phyloP scores from a whole-genome alignment of 2,888 invertebrate genomes.

The Nomada lathburiana region DNA sequence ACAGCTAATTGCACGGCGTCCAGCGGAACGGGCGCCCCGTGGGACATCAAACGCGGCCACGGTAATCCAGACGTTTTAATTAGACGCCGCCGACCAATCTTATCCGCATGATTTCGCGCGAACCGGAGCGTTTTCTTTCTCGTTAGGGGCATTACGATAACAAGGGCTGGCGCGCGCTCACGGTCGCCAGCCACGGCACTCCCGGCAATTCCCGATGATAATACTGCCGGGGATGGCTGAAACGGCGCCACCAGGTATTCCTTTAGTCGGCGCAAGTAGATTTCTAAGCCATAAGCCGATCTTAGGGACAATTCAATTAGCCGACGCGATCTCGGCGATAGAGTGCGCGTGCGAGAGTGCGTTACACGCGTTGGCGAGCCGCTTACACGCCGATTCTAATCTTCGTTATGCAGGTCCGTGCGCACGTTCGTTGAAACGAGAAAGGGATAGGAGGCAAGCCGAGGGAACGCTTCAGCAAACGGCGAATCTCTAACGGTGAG shows the following conservation, averaged over 20 bases:
- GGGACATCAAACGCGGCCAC: slow-evolving; percentile 52
- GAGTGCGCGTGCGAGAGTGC: slow-evolving; percentile 49
- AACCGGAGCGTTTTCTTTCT: slow-evolving; percentile 47
- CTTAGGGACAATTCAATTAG: slow-evolving; percentile 75
- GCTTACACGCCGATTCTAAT: slow-evolving; percentile 65
- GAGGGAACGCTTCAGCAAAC: slow-evolving; percentile 17
- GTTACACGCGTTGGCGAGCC: slow-evolving; percentile 43
- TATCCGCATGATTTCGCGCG: slow-evolving; percentile 58
- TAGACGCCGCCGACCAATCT: slow-evolving; percentile 54
- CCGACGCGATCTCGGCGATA: slow-evolving; percentile 55
- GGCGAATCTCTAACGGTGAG: slow-evolving; percentile 31
- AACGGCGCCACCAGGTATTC: slow-evolving; percentile 48
- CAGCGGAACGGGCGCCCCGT: slow-evolving; percentile 7
- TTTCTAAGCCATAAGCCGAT: slow-evolving; percentile 64
- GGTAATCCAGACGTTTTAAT: slow-evolving; percentile 62
- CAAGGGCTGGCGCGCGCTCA: slow-evolving; percentile 40
- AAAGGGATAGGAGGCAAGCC: background rate
- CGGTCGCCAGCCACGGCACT: slow-evolving; percentile 44
- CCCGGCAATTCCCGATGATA: slow-evolving; percentile 61
- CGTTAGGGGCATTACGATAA: slow-evolving; percentile 65
- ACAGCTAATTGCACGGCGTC: slow-evolving; percentile 48
- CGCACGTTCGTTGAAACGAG: background rate
- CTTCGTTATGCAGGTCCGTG: slow-evolving; percentile 56
- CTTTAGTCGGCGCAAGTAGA: slow-evolving; percentile 52
- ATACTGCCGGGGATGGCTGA: slow-evolving; percentile 41